Conservation (phyloP, 2,113 vertebrate genomes). For the Microcebus ravelobensis region DNA sequence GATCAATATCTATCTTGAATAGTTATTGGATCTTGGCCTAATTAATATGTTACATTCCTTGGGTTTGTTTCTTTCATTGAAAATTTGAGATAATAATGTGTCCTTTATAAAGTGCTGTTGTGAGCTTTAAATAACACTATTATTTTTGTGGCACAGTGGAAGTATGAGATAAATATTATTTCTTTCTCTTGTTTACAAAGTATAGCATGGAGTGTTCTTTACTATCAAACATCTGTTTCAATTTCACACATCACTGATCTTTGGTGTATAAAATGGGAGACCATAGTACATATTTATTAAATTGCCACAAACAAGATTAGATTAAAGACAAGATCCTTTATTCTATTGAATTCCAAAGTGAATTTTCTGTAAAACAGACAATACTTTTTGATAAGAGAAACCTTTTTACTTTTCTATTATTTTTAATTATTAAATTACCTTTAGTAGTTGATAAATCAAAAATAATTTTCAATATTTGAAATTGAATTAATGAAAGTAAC, state of each 20-base stretch:
- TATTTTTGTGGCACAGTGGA: not conserved
- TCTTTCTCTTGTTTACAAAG: not conserved
- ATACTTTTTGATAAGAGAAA: not conserved
- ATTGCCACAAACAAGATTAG: not conserved
- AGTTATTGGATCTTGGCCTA: not conserved
- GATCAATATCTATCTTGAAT: not conserved
- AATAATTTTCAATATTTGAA: not conserved
- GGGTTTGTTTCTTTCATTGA: not conserved
- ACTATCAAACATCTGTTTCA: constrained; percentile 46
- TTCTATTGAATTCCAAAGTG: not conserved
- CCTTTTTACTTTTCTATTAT: not conserved
- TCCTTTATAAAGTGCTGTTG: not conserved
- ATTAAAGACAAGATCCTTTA: not conserved
- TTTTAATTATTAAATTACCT: not conserved
- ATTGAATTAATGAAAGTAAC: not conserved
- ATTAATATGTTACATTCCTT: not conserved
- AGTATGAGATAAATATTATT: not conserved
- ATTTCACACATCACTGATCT: constrained; percentile 41
- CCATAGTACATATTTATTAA: not conserved
- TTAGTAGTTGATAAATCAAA: not conserved
- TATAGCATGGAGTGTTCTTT: not conserved
- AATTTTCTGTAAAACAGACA: not conserved
- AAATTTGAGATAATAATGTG: not conserved
- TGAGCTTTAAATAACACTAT: not conserved
- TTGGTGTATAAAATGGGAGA: not conserved